phyloP scores from a whole-genome alignment of 2,888 invertebrate genomes.

The Lasioglossum leucozonium region DNA sequence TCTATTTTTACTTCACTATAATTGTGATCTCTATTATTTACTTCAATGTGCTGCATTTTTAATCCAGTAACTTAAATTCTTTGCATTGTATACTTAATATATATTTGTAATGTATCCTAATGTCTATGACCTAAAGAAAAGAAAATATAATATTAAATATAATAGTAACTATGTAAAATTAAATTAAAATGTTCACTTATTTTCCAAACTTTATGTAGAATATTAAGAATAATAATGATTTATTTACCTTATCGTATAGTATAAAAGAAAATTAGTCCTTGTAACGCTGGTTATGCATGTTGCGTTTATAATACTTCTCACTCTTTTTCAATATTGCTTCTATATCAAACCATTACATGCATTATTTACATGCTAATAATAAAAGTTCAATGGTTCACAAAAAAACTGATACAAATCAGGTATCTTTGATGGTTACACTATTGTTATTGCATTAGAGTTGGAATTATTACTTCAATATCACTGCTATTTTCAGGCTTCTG shows the following conservation, averaged over 20 bases:
- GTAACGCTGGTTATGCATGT: slow-evolving; percentile 37
- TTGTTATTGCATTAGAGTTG: slow-evolving; percentile 22
- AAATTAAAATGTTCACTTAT: not conserved
- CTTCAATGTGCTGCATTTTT: slow-evolving; percentile 64
- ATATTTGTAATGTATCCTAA: slow-evolving; percentile 19
- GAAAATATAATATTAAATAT: not conserved
- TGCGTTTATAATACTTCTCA: slow-evolving; percentile 16
- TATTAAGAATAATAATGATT: not conserved
- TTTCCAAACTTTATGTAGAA: not conserved
- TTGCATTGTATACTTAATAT: slow-evolving; percentile 41
- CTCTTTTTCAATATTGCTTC: not conserved
- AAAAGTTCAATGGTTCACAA: slow-evolving; percentile 18
- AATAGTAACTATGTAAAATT: too few species aligned
- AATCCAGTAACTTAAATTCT: slow-evolving; percentile 39
- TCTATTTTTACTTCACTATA: slow-evolving; percentile 66
- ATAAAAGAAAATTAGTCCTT: slow-evolving; percentile 26
- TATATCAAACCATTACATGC: slow-evolving; percentile 13
- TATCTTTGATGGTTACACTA: slow-evolving; percentile 20
- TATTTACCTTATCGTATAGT: slow-evolving; percentile 37
- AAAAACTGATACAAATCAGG: slow-evolving; percentile 28
- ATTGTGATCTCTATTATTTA: slow-evolving; percentile 68
- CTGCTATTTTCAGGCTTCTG: slow-evolving; percentile 22
- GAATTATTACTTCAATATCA: slow-evolving; percentile 30
- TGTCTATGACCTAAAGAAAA: slow-evolving; percentile 27
- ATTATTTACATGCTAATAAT: slow-evolving; percentile 35